Evolutionary conservation across 2,113 vertebrate genomes (phyloP).

Genomic region (Bagarius yarrelli): DNA sequence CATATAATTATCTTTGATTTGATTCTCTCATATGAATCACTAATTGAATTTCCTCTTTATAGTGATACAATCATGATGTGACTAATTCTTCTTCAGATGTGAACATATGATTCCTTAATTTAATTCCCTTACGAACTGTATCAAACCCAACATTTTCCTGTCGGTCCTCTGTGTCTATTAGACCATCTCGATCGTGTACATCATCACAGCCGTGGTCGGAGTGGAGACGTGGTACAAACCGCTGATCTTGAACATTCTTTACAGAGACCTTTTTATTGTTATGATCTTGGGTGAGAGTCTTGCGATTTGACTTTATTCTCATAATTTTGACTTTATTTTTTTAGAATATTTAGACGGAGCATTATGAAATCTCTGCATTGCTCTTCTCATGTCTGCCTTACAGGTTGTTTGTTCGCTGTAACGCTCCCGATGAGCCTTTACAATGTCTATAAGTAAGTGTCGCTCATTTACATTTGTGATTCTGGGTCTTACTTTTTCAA

Average conservation of each 20-base stretch:
- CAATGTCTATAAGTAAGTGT: constrained; percentile 88
- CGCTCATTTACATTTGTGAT: rapidly evolving
- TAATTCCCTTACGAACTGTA: background rate
- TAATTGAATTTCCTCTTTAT: too few relatives aligned
- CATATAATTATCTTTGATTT: background rate
- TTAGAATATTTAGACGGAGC: too few relatives aligned
- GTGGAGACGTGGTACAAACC: constrained; percentile 96
- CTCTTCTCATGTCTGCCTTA: constrained; percentile 55
- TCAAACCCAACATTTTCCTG: background rate
- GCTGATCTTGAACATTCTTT: constrained; percentile 84
- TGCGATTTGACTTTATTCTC: background rate
- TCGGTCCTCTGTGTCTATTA: constrained; percentile 64
- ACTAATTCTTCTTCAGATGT: too few relatives aligned
- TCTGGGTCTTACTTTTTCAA: background rate
- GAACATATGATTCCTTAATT: background rate
- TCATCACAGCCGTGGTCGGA: constrained; percentile 91
- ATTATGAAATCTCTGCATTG: background rate
- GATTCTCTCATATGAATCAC: background rate
- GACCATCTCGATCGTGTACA: constrained; percentile 96
- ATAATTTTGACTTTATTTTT: background rate
- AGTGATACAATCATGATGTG: too few relatives aligned
- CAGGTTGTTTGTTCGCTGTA: constrained; percentile 87
- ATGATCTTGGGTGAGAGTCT: constrained; percentile 91
- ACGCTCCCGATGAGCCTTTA: constrained; percentile 95
- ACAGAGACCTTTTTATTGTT: constrained; percentile 92